Conservation (phyloP, 2,113 vertebrate species). For the Xenopus borealis region DNA sequence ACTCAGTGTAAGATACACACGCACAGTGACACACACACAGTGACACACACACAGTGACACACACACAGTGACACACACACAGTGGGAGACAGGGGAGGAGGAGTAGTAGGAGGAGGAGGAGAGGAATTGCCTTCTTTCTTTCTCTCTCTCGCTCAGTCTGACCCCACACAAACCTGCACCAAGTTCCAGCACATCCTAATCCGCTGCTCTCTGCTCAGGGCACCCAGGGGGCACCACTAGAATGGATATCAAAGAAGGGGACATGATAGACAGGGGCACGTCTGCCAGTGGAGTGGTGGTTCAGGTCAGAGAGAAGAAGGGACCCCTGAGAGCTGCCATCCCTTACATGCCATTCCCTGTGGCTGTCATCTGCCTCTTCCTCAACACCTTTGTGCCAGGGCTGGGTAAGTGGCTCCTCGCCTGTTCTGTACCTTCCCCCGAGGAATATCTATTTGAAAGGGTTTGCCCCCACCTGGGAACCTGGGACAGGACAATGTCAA, state of each 20-base stretch:
- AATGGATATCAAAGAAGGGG: conserved; percentile 47
- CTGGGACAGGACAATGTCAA: no score
- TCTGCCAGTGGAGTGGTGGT: conserved; percentile 87
- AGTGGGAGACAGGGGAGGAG: not conserved
- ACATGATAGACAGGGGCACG: conserved; percentile 56
- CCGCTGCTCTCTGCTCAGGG: conserved; percentile 8
- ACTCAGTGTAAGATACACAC: no score
- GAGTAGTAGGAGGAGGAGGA: not conserved
- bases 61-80: not conserved
- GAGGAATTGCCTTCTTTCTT: not conserved
- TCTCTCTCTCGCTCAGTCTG: conserved; percentile 11
- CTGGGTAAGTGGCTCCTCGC: conserved; percentile 76
- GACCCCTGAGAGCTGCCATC: conserved; percentile 86
- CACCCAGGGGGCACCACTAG: conserved; percentile 35
- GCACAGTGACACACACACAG: no score
- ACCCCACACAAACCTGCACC: conserved; percentile 19
- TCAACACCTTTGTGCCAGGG: conserved; percentile 95
- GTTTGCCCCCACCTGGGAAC: no score
- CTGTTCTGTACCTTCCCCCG: no score
- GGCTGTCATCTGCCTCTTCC: conserved; percentile 92
- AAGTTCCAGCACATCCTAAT: conserved; percentile 4
- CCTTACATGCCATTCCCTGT: conserved; percentile 94
- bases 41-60: no score
- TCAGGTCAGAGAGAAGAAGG: conserved; percentile 95
- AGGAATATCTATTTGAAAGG: no score